Evolutionary conservation across 2,888 invertebrate genomes (phyloP).

Genomic region (Dysmachus trigonus): DNA sequence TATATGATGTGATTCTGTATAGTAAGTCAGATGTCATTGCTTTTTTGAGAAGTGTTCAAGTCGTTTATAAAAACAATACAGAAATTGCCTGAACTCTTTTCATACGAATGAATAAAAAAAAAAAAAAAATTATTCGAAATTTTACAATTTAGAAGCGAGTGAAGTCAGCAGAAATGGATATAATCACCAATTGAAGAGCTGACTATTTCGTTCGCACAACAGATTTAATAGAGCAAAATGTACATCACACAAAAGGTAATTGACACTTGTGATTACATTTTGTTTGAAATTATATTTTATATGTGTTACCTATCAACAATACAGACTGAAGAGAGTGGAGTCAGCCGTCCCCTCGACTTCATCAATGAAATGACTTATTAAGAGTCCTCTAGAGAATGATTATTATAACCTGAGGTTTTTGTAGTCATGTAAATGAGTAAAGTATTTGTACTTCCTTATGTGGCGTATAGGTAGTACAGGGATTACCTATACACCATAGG

Average conservation of each 20-base stretch:
- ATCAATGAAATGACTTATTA: not conserved
- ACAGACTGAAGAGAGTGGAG: not conserved
- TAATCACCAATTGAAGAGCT: not conserved
- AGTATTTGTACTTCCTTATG: not conserved
- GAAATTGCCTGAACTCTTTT: not conserved
- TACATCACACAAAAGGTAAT: not conserved
- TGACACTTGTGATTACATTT: not conserved
- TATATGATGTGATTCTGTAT: too few species aligned
- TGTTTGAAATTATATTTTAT: not conserved
- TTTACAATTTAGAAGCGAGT: not conserved
- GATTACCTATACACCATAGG: too few species aligned
- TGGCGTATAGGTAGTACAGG: too few species aligned
- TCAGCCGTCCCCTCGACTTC: not conserved
- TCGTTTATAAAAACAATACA: too few species aligned
- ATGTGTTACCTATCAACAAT: not conserved
- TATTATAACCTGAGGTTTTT: too few species aligned
- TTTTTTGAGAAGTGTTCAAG: too few species aligned
- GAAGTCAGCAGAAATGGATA: not conserved
- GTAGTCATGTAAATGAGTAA: not conserved
- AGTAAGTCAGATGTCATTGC: too few species aligned
- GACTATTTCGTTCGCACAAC: slow-evolving; percentile 1
- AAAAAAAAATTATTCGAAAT: not conserved
- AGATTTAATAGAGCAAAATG: not conserved
- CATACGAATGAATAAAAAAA: not conserved
- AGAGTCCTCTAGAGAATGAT: not conserved